These are phyloP conservation scores for Neolamprologus fasciatus DNA, from an alignment of 2,113 vertebrate species.

Conservation along the genomic window DNA sequence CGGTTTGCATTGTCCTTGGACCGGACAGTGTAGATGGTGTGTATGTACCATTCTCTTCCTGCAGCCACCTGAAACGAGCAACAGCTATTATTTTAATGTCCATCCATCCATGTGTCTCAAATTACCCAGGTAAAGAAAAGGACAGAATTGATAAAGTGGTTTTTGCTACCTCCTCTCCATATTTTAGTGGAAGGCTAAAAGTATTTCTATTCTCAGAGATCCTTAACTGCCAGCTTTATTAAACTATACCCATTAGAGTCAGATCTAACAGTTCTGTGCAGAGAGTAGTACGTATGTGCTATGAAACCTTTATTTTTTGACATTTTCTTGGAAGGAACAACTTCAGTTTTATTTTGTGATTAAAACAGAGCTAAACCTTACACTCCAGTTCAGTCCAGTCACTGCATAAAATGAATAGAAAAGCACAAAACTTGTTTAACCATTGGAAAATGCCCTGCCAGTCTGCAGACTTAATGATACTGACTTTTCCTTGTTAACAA, in stretches of 20 bases:
- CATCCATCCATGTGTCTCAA: background rate
- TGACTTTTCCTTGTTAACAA: background rate
- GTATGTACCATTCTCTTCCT: conserved; percentile 93
- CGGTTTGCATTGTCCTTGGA: conserved; percentile 79
- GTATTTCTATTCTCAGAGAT: background rate
- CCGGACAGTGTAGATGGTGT: conserved; percentile 90
- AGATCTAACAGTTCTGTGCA: background rate
- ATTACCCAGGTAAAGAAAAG: background rate
- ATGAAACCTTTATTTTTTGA: background rate
- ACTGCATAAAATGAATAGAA: background rate
- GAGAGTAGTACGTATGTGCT: background rate
- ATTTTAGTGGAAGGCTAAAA: background rate
- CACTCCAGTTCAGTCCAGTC: background rate
- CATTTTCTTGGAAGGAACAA: background rate
- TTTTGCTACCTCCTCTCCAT: accelerated
- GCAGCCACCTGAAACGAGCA: conserved; percentile 75
- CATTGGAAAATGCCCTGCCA: background rate
- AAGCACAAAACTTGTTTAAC: background rate
- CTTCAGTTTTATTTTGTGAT: background rate
- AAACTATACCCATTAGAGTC: background rate
- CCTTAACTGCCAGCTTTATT: background rate
- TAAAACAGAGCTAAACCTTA: background rate
- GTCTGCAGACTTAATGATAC: background rate
- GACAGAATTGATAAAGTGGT: background rate
- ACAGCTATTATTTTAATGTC: background rate